Evolutionary conservation across 2,888 invertebrate genomes (phyloP), one percentile per base, ranked within the genome.

Genomic region (Bugulina stolonifera): DNA sequence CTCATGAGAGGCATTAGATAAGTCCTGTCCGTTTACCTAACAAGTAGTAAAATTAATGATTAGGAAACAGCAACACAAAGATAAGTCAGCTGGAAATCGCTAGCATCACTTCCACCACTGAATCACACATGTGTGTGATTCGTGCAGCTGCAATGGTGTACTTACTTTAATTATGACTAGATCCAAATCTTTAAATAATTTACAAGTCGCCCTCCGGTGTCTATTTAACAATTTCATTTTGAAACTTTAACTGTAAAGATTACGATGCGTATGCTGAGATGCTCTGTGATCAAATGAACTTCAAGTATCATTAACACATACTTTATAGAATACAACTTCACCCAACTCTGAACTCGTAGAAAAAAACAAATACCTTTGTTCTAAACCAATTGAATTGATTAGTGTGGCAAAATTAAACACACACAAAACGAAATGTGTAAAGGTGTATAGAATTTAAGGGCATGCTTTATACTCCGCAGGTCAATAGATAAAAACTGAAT

Each of bases 21-120:
- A 75, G 74, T 84, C 84, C 76, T 81, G 81, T 69, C 84, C 84
- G 79, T 83, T 84, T 74, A 84, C 83, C 84, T 84, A 79, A 77
- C 34, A 71, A 69, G 54, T 71, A 64, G 73, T 54, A 75, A 35
- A 75, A 64, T 43, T 43, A 10, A 43, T 18, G 18, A 43, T 43
- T 10, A n/a, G n/a, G n/a, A n/a, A n/a, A n/a, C n/a, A 43, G 18
- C 43, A 43, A 43, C 43, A 43, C 43, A 43, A 18, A 43, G 18
- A 43, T 43, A 5, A 43, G 43, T 43, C 43, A 43, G 5, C 18
- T 43, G 43, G 18, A 43, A n/a, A n/a, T n/a, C n/a, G n/a, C n/a
- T n/a, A n/a, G n/a, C n/a, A n/a, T n/a, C n/a, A n/a, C n/a, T n/a
- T n/a, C n/a, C n/a, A n/a, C n/a, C n/a, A n/a, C n/a, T n/a, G n/a